Percentiles rank a stretch among this genome's conserved stretches.
These are phyloP conservation scores for Penaeus monodon DNA, from an alignment of 2,888 invertebrate genomes.

Conservation along the genomic window DNA sequence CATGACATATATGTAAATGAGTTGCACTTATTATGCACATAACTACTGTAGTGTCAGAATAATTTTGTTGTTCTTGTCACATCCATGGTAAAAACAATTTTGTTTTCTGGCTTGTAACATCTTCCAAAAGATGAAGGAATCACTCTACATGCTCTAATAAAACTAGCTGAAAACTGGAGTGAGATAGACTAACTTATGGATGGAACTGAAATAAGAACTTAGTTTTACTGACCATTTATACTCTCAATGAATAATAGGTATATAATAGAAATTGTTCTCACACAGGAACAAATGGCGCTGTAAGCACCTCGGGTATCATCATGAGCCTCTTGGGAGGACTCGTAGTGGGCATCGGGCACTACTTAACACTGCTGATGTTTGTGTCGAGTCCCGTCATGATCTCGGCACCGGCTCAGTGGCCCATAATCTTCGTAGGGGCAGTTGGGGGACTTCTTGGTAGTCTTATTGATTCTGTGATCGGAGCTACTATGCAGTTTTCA, in stretches of 20 bases:
- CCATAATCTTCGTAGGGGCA: slow-evolving; percentile 80
- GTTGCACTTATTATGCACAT: too few relatives aligned
- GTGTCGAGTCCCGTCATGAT: slow-evolving; percentile 68
- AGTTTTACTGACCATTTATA: neutral
- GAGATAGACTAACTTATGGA: too few relatives aligned
- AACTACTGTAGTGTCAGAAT: too few relatives aligned
- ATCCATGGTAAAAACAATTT: too few relatives aligned
- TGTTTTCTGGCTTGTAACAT: too few relatives aligned
- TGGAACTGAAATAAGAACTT: too few relatives aligned
- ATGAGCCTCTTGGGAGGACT: slow-evolving; percentile 78
- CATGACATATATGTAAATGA: too few relatives aligned
- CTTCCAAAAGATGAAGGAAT: too few relatives aligned
- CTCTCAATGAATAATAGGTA: neutral
- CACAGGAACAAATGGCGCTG: slow-evolving; percentile 87
- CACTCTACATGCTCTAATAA: too few relatives aligned
- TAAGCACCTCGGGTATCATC: slow-evolving; percentile 76
- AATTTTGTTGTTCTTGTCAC: too few relatives aligned
- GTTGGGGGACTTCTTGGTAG: slow-evolving; percentile 85
- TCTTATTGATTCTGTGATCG: slow-evolving; percentile 84
- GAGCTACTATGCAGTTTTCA: slow-evolving; percentile 88
- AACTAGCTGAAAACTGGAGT: too few relatives aligned
- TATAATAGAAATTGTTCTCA: slow-evolving; percentile 11
- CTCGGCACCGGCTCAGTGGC: slow-evolving; percentile 77
- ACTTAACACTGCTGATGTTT: slow-evolving; percentile 77
- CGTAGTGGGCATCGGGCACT: slow-evolving; percentile 81